Percentiles rank a stretch among this genome's conserved stretches.
Evolutionary conservation across 2,797 vertebrate species (phyloP).

Genomic region (Glyptemys insculpta): DNA sequence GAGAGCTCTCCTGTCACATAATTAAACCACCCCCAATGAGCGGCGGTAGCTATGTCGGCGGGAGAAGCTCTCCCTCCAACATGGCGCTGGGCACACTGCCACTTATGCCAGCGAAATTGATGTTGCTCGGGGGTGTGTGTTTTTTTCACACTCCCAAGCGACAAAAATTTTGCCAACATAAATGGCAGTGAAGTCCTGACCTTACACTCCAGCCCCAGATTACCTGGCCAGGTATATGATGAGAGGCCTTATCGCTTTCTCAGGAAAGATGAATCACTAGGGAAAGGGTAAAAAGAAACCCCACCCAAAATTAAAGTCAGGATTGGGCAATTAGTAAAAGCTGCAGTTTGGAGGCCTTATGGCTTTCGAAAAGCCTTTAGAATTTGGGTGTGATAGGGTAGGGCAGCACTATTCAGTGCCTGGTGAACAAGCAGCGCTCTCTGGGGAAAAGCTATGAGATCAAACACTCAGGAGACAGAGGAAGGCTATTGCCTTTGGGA

Average conservation of each 20-base stretch:
- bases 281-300: not conserved
- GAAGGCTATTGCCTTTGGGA: not conserved
- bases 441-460: not conserved
- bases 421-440: not conserved
- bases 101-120: too few species aligned
- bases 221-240: not conserved
- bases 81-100: too few species aligned
- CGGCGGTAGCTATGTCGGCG: too few species aligned
- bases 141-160: too few species aligned
- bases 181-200: not conserved
- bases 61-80: too few species aligned
- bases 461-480: not conserved
- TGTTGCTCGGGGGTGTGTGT: too few species aligned
- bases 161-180: not conserved
- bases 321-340: not conserved
- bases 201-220: not conserved
- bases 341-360: not conserved
- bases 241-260: not conserved
- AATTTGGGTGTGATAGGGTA: not conserved
- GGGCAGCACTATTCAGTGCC: not conserved
- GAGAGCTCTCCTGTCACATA: too few species aligned
- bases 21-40: too few species aligned
- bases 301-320: not conserved
- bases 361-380: conserved; percentile 22
- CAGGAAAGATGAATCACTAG: not conserved